Evolutionary conservation across 92 coral and sea anemone species (phyloP), one percentile per base, ranked within the genome.

Genomic region (Porites divaricata): DNA sequence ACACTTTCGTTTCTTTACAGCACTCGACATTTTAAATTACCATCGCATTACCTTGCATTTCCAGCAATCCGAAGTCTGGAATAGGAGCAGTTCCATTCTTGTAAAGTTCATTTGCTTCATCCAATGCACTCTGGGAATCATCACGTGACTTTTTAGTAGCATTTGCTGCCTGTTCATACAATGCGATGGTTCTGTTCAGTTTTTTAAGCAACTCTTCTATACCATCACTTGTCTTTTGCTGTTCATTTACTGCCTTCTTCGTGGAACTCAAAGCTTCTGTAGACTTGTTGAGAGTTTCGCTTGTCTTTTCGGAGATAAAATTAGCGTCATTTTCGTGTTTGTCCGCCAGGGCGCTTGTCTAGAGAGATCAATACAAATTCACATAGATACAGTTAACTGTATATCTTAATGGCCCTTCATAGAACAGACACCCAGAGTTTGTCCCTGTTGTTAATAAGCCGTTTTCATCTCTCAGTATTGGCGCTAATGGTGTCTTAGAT

Each of bases 251-350:
- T 16, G 93, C 99, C 64, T 87, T 70, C 56, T 91, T 81, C 21
- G 92, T 83, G 50, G 74, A 83, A 66, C 63, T 80, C n/a, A 79
- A 66, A 22, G 95, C 99, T 84, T 94, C 64, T 68, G 83, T 73
- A 13, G 99, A 94, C 16, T 74, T 91, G 68, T 83, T 86, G 35
- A 89, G 86, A 28, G 93, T 94, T 22, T 86, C 49, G 70, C 74
- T 78, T 9, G 98, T 91, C 50, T 79, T 89, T 64, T 88, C 77
- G 19, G 92, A 88, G 62, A 96, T 89, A 35, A 77, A 54, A 50
- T 87, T 85, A 1, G 97, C 98, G 24, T 96, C 98, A 2, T 62
- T 78, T 85, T 93, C 95, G 76, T 96, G 99, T 52, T 85, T 89
- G 71, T 68, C 89, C 9, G 99, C 93, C 17, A 96, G 89, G 19